Conservation (phyloP, 2,113 vertebrate genomes). For the Eretmochelys imbricata region DNA sequence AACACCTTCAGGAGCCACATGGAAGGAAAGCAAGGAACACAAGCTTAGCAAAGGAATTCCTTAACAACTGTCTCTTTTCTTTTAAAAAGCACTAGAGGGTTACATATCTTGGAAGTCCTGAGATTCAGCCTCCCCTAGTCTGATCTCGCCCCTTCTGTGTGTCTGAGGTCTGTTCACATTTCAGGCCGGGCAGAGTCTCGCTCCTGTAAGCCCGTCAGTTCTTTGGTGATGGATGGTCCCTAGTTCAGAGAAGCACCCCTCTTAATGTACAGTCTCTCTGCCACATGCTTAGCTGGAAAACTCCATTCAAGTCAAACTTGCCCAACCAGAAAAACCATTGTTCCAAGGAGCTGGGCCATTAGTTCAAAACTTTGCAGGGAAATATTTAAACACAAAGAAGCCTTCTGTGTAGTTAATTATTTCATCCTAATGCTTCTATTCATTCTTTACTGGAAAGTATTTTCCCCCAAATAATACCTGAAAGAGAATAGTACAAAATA, state of each 20-base stretch:
- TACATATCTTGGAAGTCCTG: not conserved
- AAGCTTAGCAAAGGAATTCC: not conserved
- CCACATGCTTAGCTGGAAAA: not conserved
- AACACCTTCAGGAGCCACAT: not conserved
- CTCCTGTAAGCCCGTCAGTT: not conserved
- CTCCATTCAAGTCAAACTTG: not conserved
- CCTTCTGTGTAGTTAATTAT: conserved; percentile 29
- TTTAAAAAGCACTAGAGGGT: not conserved
- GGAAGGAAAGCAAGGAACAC: not conserved
- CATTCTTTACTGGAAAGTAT: not conserved
- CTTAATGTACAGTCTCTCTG: not conserved
- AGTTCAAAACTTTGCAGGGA: not conserved
- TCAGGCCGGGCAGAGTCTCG: not conserved
- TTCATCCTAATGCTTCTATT: not conserved
- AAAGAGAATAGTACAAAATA: conserved; percentile 5
- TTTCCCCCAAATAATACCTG: conserved; percentile 14
- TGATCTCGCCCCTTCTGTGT: not conserved
- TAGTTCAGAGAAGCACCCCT: not conserved
- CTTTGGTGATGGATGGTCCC: not conserved
- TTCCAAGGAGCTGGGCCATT: not conserved
- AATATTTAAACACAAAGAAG: conserved; percentile 25
- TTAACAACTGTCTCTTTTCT: not conserved
- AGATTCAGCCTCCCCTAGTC: not conserved
- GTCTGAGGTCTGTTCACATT: not conserved
- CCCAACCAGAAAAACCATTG: not conserved